Evolutionary conservation across 2,888 invertebrate genomes (phyloP).

Genomic region (Ametastegia equiseti): DNA sequence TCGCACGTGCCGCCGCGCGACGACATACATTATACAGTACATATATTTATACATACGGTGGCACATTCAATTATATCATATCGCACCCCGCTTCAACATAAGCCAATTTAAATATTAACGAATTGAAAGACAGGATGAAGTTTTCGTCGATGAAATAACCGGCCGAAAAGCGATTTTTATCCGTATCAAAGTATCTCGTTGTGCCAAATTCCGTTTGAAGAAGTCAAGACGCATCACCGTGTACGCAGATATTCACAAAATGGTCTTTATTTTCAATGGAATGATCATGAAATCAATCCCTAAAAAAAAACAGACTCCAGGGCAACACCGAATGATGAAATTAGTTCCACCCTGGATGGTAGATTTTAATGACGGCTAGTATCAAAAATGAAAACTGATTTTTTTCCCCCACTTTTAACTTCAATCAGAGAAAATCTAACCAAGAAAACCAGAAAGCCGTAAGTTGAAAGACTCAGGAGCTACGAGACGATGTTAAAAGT

Average conservation of each 20-base stretch:
- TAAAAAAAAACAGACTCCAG: too few species aligned
- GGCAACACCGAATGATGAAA: too few species aligned
- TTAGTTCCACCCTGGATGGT: too few species aligned
- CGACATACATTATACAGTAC: neutral
- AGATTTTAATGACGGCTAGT: too few species aligned
- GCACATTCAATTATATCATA: neutral
- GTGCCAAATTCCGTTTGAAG: neutral
- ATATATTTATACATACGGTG: conserved; percentile 21
- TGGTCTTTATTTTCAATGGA: too few species aligned
- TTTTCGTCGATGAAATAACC: neutral
- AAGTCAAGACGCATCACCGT: neutral
- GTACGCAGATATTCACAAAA: neutral
- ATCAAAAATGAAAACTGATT: too few species aligned
- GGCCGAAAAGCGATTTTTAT: neutral
- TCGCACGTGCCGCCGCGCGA: conserved; percentile 11
- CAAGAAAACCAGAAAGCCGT: too few species aligned
- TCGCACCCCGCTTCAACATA: neutral
- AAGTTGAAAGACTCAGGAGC: too few species aligned
- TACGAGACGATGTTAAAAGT: too few species aligned
- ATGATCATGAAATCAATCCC: too few species aligned
- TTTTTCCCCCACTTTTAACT: too few species aligned
- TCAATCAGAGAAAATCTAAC: too few species aligned
- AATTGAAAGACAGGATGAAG: neutral
- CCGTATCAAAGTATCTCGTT: neutral
- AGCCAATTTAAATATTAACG: neutral